Conservation (phyloP, 1,140 invertebrate genomes). For the Apocrypta bakeri region DNA sequence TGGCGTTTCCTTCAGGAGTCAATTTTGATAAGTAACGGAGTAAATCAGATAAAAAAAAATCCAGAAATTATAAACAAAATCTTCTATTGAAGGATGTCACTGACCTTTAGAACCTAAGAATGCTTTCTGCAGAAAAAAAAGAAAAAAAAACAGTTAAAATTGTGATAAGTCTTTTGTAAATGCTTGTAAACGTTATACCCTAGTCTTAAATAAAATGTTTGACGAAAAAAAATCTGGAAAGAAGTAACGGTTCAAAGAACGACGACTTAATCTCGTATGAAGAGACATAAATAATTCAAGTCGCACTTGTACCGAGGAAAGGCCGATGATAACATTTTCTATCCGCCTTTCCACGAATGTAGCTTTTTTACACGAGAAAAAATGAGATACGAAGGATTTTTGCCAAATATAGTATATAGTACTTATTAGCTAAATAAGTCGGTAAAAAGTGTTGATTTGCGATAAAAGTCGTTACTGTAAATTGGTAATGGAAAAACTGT, state of each 20-base stretch:
- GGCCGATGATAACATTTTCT: constrained; percentile 34
- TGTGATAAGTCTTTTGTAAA: constrained; percentile 76
- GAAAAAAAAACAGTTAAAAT: constrained; percentile 66
- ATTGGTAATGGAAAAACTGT: constrained; percentile 31
- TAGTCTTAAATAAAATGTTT: constrained; percentile 66
- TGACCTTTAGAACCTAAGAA: constrained; percentile 59
- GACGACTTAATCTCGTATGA: constrained; percentile 9
- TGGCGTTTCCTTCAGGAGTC: constrained; percentile 28
- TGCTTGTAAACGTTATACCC: constrained; percentile 74
- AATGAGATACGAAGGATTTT: constrained; percentile 66
- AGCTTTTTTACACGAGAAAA: constrained; percentile 72
- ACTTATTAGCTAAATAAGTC: constrained; percentile 64
- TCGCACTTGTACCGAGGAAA: constrained; percentile 38
- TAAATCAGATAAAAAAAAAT: constrained; percentile 11
- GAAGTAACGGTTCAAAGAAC: constrained; percentile 20
- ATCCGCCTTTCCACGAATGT: constrained; percentile 66
- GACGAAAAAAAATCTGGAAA: constrained; percentile 63
- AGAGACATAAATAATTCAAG: constrained; percentile 14
- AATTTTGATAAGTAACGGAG: constrained; percentile 15
- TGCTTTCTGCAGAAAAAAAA: constrained; percentile 64
- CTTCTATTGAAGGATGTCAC: constrained; percentile 51
- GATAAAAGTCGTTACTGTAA: constrained; percentile 32
- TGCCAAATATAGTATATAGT: constrained; percentile 73
- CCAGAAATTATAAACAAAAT: constrained; percentile 47
- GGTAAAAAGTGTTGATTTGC: constrained; percentile 42